A percentile compares a stretch with the other conserved stretches of the same genome.
These are phyloP conservation scores for Acanthisitta chloris DNA, from an alignment of 2,113 vertebrate genomes.

Conservation along the genomic window DNA sequence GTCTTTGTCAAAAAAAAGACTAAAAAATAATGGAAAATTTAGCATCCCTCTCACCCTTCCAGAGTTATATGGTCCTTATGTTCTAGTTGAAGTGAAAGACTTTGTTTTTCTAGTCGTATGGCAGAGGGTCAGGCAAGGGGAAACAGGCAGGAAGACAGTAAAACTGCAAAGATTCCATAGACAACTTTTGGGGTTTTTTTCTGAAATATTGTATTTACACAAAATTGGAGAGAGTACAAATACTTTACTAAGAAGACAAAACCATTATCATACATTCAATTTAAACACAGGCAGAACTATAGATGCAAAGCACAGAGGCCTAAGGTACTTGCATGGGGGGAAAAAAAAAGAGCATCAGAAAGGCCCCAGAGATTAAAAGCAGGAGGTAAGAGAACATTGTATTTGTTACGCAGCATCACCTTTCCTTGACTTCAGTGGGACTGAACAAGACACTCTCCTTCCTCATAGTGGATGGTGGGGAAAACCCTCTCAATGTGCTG, in stretches of 20 bases:
- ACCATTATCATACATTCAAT: constrained; percentile 76
- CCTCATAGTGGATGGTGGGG: background rate
- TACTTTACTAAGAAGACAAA: constrained; percentile 72
- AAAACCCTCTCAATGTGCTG: background rate
- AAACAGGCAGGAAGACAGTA: background rate
- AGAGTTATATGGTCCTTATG: background rate
- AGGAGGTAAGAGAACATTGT: background rate
- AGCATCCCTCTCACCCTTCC: background rate
- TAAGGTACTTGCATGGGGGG: background rate
- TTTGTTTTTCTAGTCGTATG: background rate
- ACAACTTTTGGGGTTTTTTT: background rate
- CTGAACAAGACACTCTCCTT: background rate
- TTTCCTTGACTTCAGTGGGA: background rate
- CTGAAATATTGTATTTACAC: constrained; percentile 66
- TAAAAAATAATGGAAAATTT: constrained; percentile 63
- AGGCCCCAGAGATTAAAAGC: constrained; percentile 20
- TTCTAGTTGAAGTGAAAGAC: background rate
- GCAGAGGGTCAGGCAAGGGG: background rate
- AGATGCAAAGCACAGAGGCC: constrained; percentile 38
- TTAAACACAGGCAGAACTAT: constrained; percentile 68
- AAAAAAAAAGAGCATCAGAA: background rate
- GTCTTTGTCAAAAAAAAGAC: constrained; percentile 72
- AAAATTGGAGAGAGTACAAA: constrained; percentile 72
- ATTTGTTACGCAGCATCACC: background rate
- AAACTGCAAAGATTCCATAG: constrained; percentile 10